These are phyloP conservation scores for Leptinotarsa rubiginosa DNA, from an alignment of 2,888 invertebrate species.

Conservation along the genomic window DNA sequence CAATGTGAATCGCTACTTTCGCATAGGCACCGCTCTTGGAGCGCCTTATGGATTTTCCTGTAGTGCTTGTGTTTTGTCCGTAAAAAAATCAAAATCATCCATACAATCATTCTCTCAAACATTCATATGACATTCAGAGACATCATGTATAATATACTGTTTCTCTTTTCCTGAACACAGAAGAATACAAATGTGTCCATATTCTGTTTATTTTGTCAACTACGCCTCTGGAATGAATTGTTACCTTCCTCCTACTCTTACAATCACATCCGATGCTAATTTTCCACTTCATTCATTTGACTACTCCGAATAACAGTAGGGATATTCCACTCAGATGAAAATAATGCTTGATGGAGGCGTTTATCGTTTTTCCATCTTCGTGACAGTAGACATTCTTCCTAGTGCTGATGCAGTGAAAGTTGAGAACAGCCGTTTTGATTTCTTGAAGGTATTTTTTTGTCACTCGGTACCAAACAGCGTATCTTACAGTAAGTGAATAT, in stretches of 20 bases:
- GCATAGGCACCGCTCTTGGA: no score
- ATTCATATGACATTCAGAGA: no score
- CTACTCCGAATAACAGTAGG: not conserved
- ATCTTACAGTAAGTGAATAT: slow-evolving; percentile 9
- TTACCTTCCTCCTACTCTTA: slow-evolving; percentile 1
- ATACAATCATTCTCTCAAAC: no score
- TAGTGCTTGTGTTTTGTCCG: no score
- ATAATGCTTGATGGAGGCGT: slow-evolving; percentile 9
- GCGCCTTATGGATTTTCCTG: no score
- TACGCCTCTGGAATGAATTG: slow-evolving; percentile 10
- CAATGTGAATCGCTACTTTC: no score
- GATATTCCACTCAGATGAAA: slow-evolving; percentile 5
- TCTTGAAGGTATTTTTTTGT: slow-evolving; percentile 14
- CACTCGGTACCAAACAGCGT: slow-evolving; percentile 1
- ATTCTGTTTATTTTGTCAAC: not conserved
- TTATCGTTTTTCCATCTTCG: not conserved
- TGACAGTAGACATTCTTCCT: not conserved
- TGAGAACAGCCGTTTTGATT: not conserved
- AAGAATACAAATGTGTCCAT: no score
- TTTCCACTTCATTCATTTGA: slow-evolving; percentile 8
- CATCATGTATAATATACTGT: no score
- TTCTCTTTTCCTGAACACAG: no score
- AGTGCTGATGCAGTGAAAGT: slow-evolving; percentile 15
- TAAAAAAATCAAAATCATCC: no score
- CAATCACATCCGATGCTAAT: slow-evolving; percentile 13